These are phyloP conservation scores for Proales similis DNA, from an alignment of 1,140 invertebrate species.

Conservation along the genomic window DNA sequence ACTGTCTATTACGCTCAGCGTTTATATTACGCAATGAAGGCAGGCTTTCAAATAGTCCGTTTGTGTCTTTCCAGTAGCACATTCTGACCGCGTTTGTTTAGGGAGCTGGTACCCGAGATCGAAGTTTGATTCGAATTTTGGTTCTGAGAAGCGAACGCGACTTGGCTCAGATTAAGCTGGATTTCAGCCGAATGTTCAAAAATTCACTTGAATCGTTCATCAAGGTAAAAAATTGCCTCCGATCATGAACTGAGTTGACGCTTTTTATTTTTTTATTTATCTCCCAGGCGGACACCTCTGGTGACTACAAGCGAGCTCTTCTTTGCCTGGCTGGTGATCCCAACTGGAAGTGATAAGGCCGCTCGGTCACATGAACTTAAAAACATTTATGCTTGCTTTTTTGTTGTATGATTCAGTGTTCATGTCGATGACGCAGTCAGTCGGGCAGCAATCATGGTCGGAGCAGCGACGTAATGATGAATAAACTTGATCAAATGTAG, in stretches of 20 bases:
- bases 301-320: constrained; percentile 29
- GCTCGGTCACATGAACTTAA: too few species aligned
- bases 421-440: too few species aligned
- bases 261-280: too few species aligned
- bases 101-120: constrained; percentile 27
- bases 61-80: neutral
- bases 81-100: neutral
- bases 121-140: constrained; percentile 7
- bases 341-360: constrained; percentile 35
- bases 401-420: too few species aligned
- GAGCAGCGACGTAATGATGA: too few species aligned
- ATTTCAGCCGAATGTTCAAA: constrained; percentile 23
- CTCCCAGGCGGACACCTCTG: constrained; percentile 26
- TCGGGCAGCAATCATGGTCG: too few species aligned
- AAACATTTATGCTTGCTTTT: too few species aligned
- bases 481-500: too few species aligned
- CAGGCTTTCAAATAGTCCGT: too few species aligned
- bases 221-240: too few species aligned
- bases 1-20: constrained; percentile 22
- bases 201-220: constrained; percentile 31
- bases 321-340: constrained; percentile 30
- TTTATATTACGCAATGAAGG: constrained; percentile 26
- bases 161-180: constrained; percentile 34
- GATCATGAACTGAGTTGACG: too few species aligned
- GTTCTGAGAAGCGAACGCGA: constrained; percentile 39